Evolutionary conservation across 2,888 invertebrate species (phyloP), one percentile per base, ranked within the genome.

Genomic region (Nymphalis polychloros): DNA sequence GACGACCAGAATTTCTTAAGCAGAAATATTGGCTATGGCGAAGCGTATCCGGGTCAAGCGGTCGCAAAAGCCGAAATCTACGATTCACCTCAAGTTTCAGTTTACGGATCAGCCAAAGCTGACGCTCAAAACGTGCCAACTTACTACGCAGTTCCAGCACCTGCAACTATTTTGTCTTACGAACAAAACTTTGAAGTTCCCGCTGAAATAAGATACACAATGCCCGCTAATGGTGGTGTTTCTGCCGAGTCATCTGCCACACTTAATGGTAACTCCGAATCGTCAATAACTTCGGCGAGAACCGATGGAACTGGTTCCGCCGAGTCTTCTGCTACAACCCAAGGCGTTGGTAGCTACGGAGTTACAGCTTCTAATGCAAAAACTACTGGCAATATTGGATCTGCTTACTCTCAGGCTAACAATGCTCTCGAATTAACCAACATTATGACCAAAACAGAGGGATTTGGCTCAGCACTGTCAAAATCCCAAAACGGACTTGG

Each of bases 121-220:
- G 74, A 79, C 57, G 77, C 76, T 13, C 79, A 79, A 35, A 78
- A 80, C 27, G 79, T 68, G 19, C 79, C 82, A 1, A 77, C 75
- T 13, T 90, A 85, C 79, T 87, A 85, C 75, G 76, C 84, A 1
- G 75, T 88, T 19, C 88, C 88, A 0, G 84, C 81, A 13, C 88
- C 90, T 1, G 88, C 85, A 0, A 82, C 84, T 16, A 78, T 90
- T 63, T 78, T 89, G 70, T 81, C 90, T 8, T 90, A 91, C 76
- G 80, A 87, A 69, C 89, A 91, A 72, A 87, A 86, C 79, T 85
- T 86, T 61, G 84, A 81, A 67, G 75, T 76, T 0, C 86, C 86
- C 19, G 74, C 78, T 63, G 81, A 78, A 50, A 74, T 79, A 16
- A 77, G 70, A 64, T 81, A 81, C 66, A 78, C 79, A 63, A 59